Evolutionary conservation across 2,797 vertebrate species (phyloP), one percentile per base, ranked within the genome.

Genomic region (Pipistrellus pygmaeus): DNA sequence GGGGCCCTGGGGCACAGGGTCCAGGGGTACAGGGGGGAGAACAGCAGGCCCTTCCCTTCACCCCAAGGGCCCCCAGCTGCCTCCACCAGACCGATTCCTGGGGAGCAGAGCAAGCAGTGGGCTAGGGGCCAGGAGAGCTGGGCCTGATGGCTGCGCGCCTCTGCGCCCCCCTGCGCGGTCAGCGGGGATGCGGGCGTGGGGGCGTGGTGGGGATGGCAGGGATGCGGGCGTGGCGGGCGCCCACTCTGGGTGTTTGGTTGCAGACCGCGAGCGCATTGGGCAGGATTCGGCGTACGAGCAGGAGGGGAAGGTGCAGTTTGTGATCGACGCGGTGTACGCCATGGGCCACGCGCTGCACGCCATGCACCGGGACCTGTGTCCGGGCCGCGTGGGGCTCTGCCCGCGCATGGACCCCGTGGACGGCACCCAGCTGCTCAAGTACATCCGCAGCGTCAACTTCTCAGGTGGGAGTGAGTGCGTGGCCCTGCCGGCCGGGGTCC

Each of bases 221-320:
- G 75, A 1, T 53, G 12, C 8, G 44, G 44, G n/a, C 25, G 38
- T 66, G 30, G 46, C 0, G 0, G 0, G 27, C 0, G 0, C 46
- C 51, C 8, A 7, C 12, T 1, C 0, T 0, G 1, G 97, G n/a
- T 77, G 1, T 53, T 86, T 77, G 88, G 1, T 96, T 46, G 11
- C 95, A 99, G 99, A 99, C 94, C 98, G 99, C 0, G 99, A 99
- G 97, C 98, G 99, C 95, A 99, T 99, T 3, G 99, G 99, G 88
- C 99, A 99, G 97, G 99, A 99, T 97, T 99, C 99, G 0, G 98
- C 98, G 0, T 99, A 99, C 0, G 99, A 99, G 92, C 99, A 99
- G 97, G 99, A 99, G 96, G 99, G 99, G 91, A 99, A 99, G 94
- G 99, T 99, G 30, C 99, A 99, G 95, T 99, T 99, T 25, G 99